Evolutionary conservation across 2,888 invertebrate genomes (phyloP), one percentile per base, ranked within the genome.

Genomic region (Drosophila parthenogenetica): DNA sequence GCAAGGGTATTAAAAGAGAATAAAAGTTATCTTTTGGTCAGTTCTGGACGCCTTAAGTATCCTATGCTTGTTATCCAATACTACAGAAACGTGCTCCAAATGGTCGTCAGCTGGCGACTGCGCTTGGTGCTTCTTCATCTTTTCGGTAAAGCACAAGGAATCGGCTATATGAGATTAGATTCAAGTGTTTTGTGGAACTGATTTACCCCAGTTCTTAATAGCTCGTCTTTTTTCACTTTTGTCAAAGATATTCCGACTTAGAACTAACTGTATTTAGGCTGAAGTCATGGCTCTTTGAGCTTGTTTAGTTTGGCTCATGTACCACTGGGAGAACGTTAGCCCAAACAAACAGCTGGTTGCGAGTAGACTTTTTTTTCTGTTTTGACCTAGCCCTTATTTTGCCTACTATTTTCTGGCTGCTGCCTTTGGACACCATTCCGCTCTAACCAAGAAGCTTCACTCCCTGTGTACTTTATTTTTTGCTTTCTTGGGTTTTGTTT

Each of bases 231-330:
- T 25, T 45, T 3, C 19, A 51, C 43, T 45, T 51, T 45, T 14
- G 16, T 5, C 10, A 16, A 5, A 39, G 37, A 42, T 48, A 51
- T 49, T 53, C 59, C 69, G 40, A 13, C 16, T 51, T 51, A 19
- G 51, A 51, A 42, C 59, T 8, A 7, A 43, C 37, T 22, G 25
- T 14, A 5, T 1, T 19, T 43, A 16, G 37, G 25, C 61, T 46
- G 19, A 25, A 63, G 73, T 67, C 73, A 77, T 78, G 73, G 77
- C 16, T 35, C 32, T 54, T 57, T 65, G 48, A 13, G 72, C 65
- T 65, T 71, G 77, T 65, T 65, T 60, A 53, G 57, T 54, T 10
- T 45, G 43, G 32, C 49, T 8, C 51, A 32, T 50, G 14, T 42
- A 8, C 55, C 29, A n/a, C 16, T 53, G 75, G 69, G 57, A 32